Base-by-base conservation (phyloP, 2,888 invertebrate species). In the Luffia ferchaultella region DNA sequence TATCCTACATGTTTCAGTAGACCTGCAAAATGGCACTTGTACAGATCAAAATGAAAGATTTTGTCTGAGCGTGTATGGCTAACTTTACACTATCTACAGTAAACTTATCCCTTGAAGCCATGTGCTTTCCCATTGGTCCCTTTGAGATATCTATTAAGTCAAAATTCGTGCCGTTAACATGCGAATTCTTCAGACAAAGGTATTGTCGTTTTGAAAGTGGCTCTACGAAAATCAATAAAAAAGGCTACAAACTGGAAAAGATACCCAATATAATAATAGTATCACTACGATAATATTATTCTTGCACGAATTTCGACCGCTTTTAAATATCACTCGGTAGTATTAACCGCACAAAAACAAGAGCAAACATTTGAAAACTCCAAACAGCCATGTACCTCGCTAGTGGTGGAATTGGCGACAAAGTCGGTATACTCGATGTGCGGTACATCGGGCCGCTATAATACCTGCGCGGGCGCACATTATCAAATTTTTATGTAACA, bases 391-490 rank as follows among this genome's bases (percentile, higher is more conserved):
- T 70, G 70, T 91, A 91, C 91, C 91, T 91, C 87, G 88, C 88
- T 76, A 88, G 77, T 70, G 87, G 85, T 76, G 89, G 87, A 73
- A 88, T 86, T 79, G 89, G 87, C 67, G 90, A 88, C 85, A 93
- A 88, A 85, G 93, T 91, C 76, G 94, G 93, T 87, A 94, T 94
- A 86, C 93, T 93, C 80, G 93, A 93, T 69, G 93, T 92, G 88
- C 93, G 90, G 88, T 91, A 91, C 87, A 93, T 93, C 85, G 90
- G 90, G 78, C 91, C 87, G 71, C 83, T 86, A 72, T 45, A 30
- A 74, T 84, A 85, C 84, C 84, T 85, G 76, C 69, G 71, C 73
- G 62, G 71, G 66, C 67, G 70, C 62, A 59, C 61, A 68, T 65
- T 62, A 70, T 61, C 66, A 50, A 55, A 70, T 64, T 62, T 63